Percentiles rank a stretch among this genome's conserved stretches.
Evolutionary conservation across 2,797 vertebrate species (phyloP).

Genomic region (Buphagus erythrorhynchus): DNA sequence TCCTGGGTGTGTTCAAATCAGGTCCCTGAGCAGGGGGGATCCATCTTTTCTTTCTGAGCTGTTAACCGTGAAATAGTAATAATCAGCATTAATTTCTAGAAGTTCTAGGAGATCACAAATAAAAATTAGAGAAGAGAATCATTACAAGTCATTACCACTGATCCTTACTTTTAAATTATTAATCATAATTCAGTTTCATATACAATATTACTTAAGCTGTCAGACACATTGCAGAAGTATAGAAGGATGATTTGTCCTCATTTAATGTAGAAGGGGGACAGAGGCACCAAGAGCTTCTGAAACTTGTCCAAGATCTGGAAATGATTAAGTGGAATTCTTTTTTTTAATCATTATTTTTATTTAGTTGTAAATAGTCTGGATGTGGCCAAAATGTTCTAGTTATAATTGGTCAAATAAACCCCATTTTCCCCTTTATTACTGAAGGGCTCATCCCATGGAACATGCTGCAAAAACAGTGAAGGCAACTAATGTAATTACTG

Average conservation of each 20-base stretch:
- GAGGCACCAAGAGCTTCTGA: neutral
- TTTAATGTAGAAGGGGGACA: neutral
- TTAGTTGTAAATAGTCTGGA: neutral
- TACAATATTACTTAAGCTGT: neutral
- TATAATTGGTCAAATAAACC: neutral
- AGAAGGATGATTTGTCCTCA: neutral
- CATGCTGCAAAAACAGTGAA: neutral
- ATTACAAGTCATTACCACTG: neutral
- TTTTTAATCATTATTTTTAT: neutral
- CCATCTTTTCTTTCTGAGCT: neutral
- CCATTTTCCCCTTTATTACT: neutral
- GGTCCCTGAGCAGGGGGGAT: neutral
- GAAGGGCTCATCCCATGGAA: neutral
- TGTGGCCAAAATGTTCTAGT: neutral
- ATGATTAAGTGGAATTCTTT: neutral
- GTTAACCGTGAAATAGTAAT: neutral
- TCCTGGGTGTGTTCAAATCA: neutral
- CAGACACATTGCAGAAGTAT: neutral
- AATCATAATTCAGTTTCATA: neutral
- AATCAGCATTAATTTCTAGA: neutral
- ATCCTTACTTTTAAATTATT: neutral
- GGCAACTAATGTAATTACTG: neutral
- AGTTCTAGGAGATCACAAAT: neutral
- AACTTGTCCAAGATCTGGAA: neutral
- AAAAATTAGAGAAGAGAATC: neutral